phyloP scores from a whole-genome alignment of 1,140 invertebrate genomes.

The Stratiolaelaps scimitus region DNA sequence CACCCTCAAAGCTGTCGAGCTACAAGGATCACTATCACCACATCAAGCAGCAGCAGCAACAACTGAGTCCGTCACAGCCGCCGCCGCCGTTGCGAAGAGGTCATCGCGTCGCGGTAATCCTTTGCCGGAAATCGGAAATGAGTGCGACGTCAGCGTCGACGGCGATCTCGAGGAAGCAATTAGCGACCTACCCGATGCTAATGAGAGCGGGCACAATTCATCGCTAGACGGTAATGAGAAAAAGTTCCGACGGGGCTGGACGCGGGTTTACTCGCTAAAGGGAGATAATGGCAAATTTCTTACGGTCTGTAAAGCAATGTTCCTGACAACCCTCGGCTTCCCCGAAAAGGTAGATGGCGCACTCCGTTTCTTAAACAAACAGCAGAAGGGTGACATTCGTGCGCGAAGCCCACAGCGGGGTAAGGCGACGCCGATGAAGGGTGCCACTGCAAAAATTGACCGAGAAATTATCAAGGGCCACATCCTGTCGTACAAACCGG shows the following conservation, averaged over 20 bases:
- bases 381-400: slow-evolving; percentile 21
- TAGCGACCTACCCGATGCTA: too few species aligned
- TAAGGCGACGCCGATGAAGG: slow-evolving; percentile 24
- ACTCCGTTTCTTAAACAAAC: slow-evolving; percentile 6
- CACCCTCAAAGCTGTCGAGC: too few species aligned
- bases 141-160: background rate
- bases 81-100: background rate
- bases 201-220: background rate
- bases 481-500: slow-evolving; percentile 10
- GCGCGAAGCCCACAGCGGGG: slow-evolving; percentile 12
- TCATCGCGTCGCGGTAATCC: background rate
- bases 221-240: background rate
- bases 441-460: slow-evolving; percentile 21
- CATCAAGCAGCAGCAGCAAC: too few species aligned
- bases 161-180: background rate
- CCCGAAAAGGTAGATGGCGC: slow-evolving; percentile 23
- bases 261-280: slow-evolving; percentile 17
- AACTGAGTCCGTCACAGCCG: background rate
- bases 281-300: slow-evolving; percentile 18
- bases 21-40: too few species aligned
- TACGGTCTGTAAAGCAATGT: slow-evolving; percentile 19
- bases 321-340: slow-evolving; percentile 21
- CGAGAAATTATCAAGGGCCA: slow-evolving; percentile 15
- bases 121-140: background rate
- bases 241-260: slow-evolving; percentile 14